Percentiles rank a stretch among this genome's conserved stretches.
phyloP scores from a whole-genome alignment of 2,797 vertebrate genomes.

The Pantherophis alleghaniensis region DNA sequence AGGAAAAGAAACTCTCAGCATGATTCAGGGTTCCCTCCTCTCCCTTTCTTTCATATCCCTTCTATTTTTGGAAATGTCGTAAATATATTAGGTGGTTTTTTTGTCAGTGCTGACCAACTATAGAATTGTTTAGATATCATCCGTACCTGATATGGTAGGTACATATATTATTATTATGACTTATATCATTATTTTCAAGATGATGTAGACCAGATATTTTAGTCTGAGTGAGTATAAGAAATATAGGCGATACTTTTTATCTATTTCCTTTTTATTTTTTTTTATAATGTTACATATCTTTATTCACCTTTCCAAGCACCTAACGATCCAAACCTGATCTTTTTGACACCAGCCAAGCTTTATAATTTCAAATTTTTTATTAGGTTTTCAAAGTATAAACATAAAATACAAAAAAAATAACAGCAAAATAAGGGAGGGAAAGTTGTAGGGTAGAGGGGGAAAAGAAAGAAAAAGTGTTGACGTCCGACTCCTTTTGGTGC shows the following conservation, averaged over 20 bases:
- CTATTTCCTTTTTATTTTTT: neutral
- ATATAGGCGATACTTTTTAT: neutral
- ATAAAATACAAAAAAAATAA: neutral
- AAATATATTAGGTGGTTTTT: neutral
- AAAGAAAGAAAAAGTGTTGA: neutral
- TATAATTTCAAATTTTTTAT: neutral
- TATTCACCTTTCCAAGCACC: neutral
- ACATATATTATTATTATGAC: neutral
- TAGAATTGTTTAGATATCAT: neutral
- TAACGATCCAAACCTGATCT: neutral
- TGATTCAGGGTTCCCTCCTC: neutral
- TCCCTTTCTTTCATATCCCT: neutral
- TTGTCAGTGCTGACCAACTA: neutral
- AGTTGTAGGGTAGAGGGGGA: neutral
- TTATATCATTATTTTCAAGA: neutral
- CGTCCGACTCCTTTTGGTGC: neutral
- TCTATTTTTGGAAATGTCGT: neutral
- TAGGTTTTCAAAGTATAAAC: neutral
- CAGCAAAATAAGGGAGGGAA: neutral
- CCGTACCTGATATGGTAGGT: neutral
- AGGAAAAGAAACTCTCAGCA: neutral
- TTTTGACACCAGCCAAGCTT: neutral
- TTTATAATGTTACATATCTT: neutral
- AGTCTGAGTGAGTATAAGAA: neutral
- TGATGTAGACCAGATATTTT: neutral